Conservation (phyloP, 2,797 vertebrate species). For the Pangasius krempfi region DNA sequence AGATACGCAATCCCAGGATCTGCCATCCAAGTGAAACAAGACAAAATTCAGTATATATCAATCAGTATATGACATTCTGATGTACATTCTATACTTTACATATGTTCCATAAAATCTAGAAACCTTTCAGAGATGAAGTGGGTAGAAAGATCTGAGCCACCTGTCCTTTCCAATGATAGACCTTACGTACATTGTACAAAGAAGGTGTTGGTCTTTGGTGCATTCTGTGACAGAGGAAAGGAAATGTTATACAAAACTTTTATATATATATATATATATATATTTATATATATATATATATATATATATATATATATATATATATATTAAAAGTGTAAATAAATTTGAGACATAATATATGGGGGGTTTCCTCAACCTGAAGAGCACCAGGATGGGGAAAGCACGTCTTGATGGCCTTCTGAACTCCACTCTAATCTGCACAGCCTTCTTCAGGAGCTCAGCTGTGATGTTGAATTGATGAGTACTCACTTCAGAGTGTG, state of each 20-base stretch:
- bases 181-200: conserved; percentile 71
- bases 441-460: conserved; percentile 66
- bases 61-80: neutral
- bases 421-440: conserved; percentile 76
- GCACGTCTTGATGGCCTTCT: conserved; percentile 48
- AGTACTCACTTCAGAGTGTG: conserved; percentile 67
- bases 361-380: conserved; percentile 70
- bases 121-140: conserved; percentile 68
- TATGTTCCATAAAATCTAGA: neutral
- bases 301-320: too few species aligned
- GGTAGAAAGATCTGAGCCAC: conserved; percentile 70
- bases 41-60: neutral
- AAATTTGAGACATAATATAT: neutral
- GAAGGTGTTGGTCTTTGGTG: conserved; percentile 78
- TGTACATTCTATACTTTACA: neutral
- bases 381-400: conserved; percentile 81
- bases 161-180: conserved; percentile 70
- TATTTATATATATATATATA: too few species aligned
- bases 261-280: too few species aligned
- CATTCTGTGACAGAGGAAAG: conserved; percentile 67
- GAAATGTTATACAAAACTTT: neutral
- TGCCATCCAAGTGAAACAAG: conserved; percentile 51
- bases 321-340: neutral
- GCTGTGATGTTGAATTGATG: conserved; percentile 76
- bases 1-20: conserved; percentile 71